Evolutionary conservation across 2,888 invertebrate species (phyloP), one percentile per base, ranked within the genome.

Genomic region (Pilophorus perplexus): DNA sequence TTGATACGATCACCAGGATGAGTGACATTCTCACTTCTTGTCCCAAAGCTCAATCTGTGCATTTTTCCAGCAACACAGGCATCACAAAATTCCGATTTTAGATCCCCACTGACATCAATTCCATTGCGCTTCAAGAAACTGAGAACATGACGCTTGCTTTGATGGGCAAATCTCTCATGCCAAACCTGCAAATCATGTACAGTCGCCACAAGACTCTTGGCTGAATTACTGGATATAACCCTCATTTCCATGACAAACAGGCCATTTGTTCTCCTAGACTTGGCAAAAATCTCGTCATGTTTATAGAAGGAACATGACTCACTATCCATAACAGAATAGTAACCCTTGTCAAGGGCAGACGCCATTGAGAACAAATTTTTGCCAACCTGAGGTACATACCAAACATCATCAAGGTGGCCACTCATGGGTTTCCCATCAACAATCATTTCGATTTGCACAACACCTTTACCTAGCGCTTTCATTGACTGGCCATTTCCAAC

Each of bases 321-420:
- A 16, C 28, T 42, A 55, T 44, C 57, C 27, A 55, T 33, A 20
- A 40, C 55, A 6, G 54, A 42, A 18, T 14, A 25, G 14, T 54
- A 54, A 25, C 66, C 66, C 46, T 66, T 68, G 60, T 68, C 64
- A 27, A 64, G 48, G 50, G 64, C 62, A 38, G 64, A 46, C 18
- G 72, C 71, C 12, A 74, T 71, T 0, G 74, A 74, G 42, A 74
- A 73, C 48, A 75, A 60, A 64, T 74, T 74, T 16, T 72, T 71
- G 5, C 46, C 48, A 4, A 72, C 10, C 20, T 67, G 52, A 2
- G 72, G 72, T 10, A 73, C 72, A 57, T 69, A 71, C 18, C 71
- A 57, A 1, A 74, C 73, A 55, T 74, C 68, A 10, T 73, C 64
- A 50, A 67, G 33, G 57, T 44, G 23, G 33, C 48, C 66, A n/a